These are phyloP conservation scores for Turnix velox DNA, from an alignment of 2,113 vertebrate genomes.

Conservation along the genomic window DNA sequence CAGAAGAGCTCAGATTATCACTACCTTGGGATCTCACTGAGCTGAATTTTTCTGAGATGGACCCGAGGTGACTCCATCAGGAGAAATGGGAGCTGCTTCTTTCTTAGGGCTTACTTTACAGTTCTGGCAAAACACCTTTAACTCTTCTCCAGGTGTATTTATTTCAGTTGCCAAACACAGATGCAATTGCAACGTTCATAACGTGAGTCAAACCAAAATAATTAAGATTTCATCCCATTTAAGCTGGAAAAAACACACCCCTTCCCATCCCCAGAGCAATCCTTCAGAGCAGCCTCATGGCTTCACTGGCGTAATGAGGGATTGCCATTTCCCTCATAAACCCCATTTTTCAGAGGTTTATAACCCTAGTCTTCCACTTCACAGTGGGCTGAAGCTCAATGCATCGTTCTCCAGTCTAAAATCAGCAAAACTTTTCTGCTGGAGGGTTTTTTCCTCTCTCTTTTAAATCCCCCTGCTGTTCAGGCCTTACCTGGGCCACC, in stretches of 20 bases:
- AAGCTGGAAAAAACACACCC: background rate
- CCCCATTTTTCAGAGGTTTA: background rate
- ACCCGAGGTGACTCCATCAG: background rate
- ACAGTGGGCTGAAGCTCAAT: background rate
- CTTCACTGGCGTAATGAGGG: background rate
- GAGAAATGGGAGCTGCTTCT: background rate
- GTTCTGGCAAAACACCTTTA: background rate
- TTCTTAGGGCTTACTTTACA: background rate
- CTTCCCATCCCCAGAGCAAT: background rate
- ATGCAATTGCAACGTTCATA: background rate
- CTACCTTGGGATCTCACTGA: background rate
- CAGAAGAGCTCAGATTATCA: background rate
- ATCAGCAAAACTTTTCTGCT: background rate
- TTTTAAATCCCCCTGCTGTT: background rate
- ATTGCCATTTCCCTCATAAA: background rate
- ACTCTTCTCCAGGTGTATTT: background rate
- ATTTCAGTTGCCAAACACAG: background rate
- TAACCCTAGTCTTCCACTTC: background rate
- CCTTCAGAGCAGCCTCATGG: background rate
- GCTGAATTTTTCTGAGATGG: background rate
- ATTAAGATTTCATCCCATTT: background rate
- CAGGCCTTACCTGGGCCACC: background rate
- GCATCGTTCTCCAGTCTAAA: background rate
- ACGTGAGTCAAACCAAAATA: background rate
- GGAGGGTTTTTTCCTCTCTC: fast-evolving